A percentile compares a stretch with the other conserved stretches of the same genome.
Evolutionary conservation across 2,113 vertebrate genomes (phyloP).

Genomic region (Butorides virescens): DNA sequence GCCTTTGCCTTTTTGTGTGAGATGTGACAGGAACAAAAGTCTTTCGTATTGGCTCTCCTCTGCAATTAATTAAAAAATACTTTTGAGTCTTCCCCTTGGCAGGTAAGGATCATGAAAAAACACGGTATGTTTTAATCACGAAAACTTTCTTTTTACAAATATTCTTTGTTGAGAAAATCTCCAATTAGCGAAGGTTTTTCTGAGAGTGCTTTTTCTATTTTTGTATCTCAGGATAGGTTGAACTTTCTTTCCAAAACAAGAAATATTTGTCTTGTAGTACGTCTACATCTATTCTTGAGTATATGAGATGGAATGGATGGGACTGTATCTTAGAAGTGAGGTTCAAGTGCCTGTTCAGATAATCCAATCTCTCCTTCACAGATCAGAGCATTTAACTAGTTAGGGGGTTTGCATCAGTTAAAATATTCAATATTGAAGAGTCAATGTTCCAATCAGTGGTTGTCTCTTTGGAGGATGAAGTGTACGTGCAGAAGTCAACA

Average conservation of each 20-base stretch:
- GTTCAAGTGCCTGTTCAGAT: background rate
- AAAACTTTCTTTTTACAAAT: background rate
- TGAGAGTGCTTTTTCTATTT: background rate
- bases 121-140: background rate
- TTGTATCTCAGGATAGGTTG: background rate
- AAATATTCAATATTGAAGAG: fast-evolving
- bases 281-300: background rate
- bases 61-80: background rate
- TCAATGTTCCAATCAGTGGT: fast-evolving
- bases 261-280: background rate
- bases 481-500: background rate
- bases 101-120: background rate
- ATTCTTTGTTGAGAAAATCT: background rate
- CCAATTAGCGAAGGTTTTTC: background rate
- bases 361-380: background rate
- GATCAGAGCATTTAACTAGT: background rate
- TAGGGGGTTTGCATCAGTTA: background rate
- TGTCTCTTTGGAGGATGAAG: background rate
- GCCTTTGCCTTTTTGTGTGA: background rate
- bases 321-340: background rate
- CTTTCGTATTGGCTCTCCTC: background rate
- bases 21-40: background rate
- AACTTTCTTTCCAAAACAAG: background rate
- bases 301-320: fast-evolving
- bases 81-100: background rate